Evolutionary conservation across 2,797 vertebrate genomes (phyloP).

Genomic region (Lagocephalus sceleratus): DNA sequence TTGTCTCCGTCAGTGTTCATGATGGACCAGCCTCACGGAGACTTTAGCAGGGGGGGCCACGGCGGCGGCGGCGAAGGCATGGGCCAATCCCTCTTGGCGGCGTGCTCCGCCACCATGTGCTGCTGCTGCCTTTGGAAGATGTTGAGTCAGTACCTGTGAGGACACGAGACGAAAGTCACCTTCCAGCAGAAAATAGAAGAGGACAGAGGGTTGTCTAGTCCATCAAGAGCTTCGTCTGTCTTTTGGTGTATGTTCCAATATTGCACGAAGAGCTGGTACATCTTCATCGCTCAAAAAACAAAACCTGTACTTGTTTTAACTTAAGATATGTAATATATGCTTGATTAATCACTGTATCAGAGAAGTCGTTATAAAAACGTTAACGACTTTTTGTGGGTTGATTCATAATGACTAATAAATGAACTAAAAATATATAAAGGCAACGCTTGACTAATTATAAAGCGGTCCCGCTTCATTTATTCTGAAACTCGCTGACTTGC

Average conservation of each 20-base stretch:
- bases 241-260: too few relatives aligned
- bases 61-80: not conserved
- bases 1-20: conserved; percentile 36
- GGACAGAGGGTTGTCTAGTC: too few relatives aligned
- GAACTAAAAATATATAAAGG: too few relatives aligned
- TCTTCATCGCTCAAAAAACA: not conserved
- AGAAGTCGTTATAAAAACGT: too few relatives aligned
- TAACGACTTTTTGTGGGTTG: too few relatives aligned
- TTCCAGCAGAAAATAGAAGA: not conserved
- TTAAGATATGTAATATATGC: not conserved
- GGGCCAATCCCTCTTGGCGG: conserved; percentile 76
- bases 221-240: too few relatives aligned
- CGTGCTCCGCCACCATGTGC: conserved; percentile 87
- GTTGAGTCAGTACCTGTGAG: conserved; percentile 73
- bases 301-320: not conserved
- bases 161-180: not conserved
- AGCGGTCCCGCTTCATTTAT: too few relatives aligned
- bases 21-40: conserved; percentile 13
- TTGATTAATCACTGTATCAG: too few relatives aligned
- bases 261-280: too few relatives aligned
- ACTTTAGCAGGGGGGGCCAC: fast-evolving
- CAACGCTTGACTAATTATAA: too few relatives aligned
- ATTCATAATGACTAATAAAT: too few relatives aligned
- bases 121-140: conserved; percentile 94
- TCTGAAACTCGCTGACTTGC: too few relatives aligned